phyloP scores from a whole-genome alignment of 2,797 vertebrate genomes.

The Karalla daura region DNA sequence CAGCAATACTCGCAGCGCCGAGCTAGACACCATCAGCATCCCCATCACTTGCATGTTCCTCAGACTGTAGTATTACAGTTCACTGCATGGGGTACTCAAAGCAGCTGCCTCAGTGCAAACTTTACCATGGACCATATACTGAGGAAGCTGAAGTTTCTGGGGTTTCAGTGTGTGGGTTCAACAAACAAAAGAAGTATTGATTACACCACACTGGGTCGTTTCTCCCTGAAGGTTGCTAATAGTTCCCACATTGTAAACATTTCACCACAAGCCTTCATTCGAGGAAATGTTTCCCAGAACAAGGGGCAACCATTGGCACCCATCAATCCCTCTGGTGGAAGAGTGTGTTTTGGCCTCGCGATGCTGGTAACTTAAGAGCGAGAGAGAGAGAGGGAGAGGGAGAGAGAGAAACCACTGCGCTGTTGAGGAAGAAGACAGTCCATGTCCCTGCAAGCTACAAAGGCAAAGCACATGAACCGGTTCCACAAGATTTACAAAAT shows the following conservation, averaged over 20 bases:
- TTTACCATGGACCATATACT: slow-evolving; percentile 46
- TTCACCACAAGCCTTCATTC: slow-evolving; percentile 77
- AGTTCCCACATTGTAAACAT: slow-evolving; percentile 80
- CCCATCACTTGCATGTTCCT: slow-evolving; percentile 68
- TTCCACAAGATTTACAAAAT: slow-evolving; percentile 73
- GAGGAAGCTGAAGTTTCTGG: slow-evolving; percentile 20
- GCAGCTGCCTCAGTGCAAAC: slow-evolving; percentile 58
- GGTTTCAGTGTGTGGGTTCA: slow-evolving; percentile 58
- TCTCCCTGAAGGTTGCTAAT: slow-evolving; percentile 71
- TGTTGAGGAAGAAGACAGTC: slow-evolving; percentile 44
- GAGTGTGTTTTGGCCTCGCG: slow-evolving; percentile 66
- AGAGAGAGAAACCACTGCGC: slow-evolving; percentile 45
- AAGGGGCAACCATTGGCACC: slow-evolving; percentile 73
- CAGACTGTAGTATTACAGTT: slow-evolving; percentile 64
- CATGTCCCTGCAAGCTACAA: slow-evolving; percentile 62
- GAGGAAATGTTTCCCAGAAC: slow-evolving; percentile 78
- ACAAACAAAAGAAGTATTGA: slow-evolving; percentile 80
- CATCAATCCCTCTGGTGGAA: slow-evolving; percentile 65
- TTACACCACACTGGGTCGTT: slow-evolving; percentile 65
- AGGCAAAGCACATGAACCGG: slow-evolving; percentile 63
- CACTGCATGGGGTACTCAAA: slow-evolving; percentile 42
- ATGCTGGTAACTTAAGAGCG: slow-evolving; percentile 52
- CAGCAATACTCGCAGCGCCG: slow-evolving; percentile 40
- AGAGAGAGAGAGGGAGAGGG: slow-evolving; percentile 37
- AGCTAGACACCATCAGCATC: slow-evolving; percentile 57